Evolutionary conservation across 2,797 vertebrate species (phyloP), one percentile per base, ranked within the genome.

Genomic region (Tolypeutes matacus): DNA sequence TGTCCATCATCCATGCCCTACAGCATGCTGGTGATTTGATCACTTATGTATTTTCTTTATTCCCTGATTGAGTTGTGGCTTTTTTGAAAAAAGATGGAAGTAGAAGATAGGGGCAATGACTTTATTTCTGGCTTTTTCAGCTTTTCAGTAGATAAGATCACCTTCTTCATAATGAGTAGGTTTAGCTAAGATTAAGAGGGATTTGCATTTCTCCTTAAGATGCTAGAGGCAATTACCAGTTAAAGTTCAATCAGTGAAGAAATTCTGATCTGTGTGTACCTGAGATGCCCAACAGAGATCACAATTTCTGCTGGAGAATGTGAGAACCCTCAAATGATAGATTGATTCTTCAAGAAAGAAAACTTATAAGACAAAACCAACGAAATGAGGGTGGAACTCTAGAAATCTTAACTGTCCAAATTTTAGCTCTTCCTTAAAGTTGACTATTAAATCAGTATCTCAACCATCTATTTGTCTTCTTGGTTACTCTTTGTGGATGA

Each of bases 141-240:
- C 3, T 60, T 94, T 86, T 86, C 80, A 65, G 81, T 70, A 91
- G 31, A 64, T 73, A 96, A 42, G 5, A 95, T 92, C 34, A 80
- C 34, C 29, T 53, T 58, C 51, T 90, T 70, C 23, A n/a, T 46
- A 82, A 39, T 58, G 5, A 91, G 1, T 21, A 84, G 10, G 49
- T 65, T 95, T 56, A 69, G 27, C 58, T 34, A 69, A 67, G 58
- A 89, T 93, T 95, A 87, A 94, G 42, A 69, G 20, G 49, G 58
- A 65, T 81, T 96, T 75, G n/a, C 21, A 75, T 67, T 93, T 91
- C n/a, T 80, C n/a, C 77, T 76, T 93, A 69, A 93, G 69, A 94
- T 89, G 51, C 58, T 75, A 81, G 42, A 92, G 46, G 36, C 42
- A 2, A 65, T 73, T 80, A 49, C 31, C 51, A 82, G 25, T 34